These are phyloP conservation scores for Troilus luridus DNA, from an alignment of 2,888 invertebrate species.

Conservation along the genomic window DNA sequence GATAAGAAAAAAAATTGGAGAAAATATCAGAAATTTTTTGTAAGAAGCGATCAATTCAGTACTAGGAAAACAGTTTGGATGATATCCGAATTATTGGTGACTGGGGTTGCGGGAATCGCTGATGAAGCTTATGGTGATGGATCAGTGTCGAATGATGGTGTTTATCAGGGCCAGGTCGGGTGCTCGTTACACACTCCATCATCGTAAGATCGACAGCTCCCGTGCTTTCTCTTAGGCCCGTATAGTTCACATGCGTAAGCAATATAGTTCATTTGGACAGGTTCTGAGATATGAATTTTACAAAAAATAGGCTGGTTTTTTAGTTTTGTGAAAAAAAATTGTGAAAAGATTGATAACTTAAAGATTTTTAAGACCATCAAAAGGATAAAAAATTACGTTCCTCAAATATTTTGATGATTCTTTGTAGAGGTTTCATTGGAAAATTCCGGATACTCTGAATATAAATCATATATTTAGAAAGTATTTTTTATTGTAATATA, in stretches of 20 bases:
- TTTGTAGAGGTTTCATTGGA: no score
- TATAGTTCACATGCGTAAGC: neutral
- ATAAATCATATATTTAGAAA: no score
- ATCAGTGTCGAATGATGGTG: slow-evolving; percentile 36
- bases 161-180: slow-evolving; percentile 8
- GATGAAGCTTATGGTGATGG: slow-evolving; percentile 35
- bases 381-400: no score
- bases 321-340: no score
- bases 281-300: neutral
- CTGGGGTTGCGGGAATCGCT: neutral
- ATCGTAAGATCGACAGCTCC: slow-evolving; percentile 37
- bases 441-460: no score
- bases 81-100: slow-evolving; percentile 2
- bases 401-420: no score
- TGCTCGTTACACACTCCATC: slow-evolving; percentile 37
- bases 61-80: neutral
- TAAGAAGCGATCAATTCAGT: neutral
- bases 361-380: no score
- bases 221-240: neutral
- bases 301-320: no score
- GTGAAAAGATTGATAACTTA: no score
- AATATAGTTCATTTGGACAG: neutral
- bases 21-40: neutral
- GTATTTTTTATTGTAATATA: no score
- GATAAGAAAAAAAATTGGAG: neutral